phyloP scores from a whole-genome alignment of 2,888 invertebrate genomes.

The Cremastinae sp. region DNA sequence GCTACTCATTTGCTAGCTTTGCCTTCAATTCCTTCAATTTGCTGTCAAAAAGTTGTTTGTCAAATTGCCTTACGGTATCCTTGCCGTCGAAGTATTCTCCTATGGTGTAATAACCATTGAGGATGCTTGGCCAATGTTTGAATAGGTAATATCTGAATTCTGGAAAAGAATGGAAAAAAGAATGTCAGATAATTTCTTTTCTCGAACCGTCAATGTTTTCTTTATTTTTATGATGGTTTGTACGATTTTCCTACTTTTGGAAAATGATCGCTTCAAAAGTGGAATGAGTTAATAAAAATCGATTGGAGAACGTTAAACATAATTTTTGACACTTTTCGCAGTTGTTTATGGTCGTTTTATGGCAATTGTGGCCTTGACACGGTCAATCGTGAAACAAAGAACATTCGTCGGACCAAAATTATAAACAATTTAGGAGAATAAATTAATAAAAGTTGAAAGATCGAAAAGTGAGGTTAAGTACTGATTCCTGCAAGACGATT shows the following conservation, averaged over 20 bases:
- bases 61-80: slow-evolving; percentile 79
- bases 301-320: too few species aligned
- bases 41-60: slow-evolving; percentile 81
- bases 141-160: slow-evolving; percentile 87
- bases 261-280: not conserved
- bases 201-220: too few species aligned
- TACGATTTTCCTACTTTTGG: too few species aligned
- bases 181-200: not conserved
- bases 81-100: slow-evolving; percentile 83
- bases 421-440: not conserved
- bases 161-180: slow-evolving; percentile 77
- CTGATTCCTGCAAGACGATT: not conserved
- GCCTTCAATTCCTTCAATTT: slow-evolving; percentile 3
- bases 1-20: too few species aligned
- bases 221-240: too few species aligned
- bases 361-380: not conserved
- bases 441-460: not conserved
- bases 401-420: too few species aligned
- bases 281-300: not conserved
- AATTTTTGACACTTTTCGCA: slow-evolving; percentile 1
- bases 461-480: slow-evolving; percentile 34
- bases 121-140: slow-evolving; percentile 84
- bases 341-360: not conserved
- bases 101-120: slow-evolving; percentile 86
- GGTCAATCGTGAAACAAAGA: slow-evolving; percentile 7